Evolutionary conservation across 2,888 invertebrate species (phyloP), one percentile per base, ranked within the genome.

Genomic region (Parnassius glacialis): DNA sequence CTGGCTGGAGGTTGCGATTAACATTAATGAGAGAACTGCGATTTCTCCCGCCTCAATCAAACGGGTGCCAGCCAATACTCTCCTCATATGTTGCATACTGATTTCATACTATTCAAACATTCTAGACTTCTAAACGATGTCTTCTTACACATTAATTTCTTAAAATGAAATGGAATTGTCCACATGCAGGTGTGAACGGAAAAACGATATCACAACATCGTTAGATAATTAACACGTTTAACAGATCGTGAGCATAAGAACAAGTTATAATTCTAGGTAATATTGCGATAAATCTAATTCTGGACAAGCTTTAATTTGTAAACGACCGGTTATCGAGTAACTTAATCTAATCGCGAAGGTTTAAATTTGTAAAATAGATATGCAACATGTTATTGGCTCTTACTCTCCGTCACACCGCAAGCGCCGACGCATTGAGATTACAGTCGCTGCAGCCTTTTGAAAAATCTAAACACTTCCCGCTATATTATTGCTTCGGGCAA

Each of bases 1-100:
- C 72, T 71, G 70, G 75, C 79, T 73, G 74, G 69, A 72, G 70
- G 70, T 70, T 41, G 78, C 79, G 79, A 85, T 87, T 86, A 87
- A 84, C 85, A 87, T 86, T 87, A 86, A 84, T 80, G 83, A 84
- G 81, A 75, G 76, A 81, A 78, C 83, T 80, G 81, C 79, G 80
- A 85, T 88, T 89, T 88, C 87, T 84, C 83, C 74, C 74, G 71
- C 79, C 79, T 76, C 79, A 75, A 79, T 83, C 76, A 76, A 77
- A 78, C 74, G 74, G 77, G 52, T 51, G 51, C 56, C 61, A 51
- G 51, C 56, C 61, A 51, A 56, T 61, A 51, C 51, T 55, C 67
- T 75, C 77, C 75, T 77, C 76, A 63, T 69, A 69, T 73, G 75
- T 73, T 13, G 13, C 13, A 73, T 69, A 69, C 65, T 75, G 73